A percentile compares a stretch with the other conserved stretches of the same genome.
phyloP scores from a whole-genome alignment of 2,888 invertebrate species.

The Drosophila anomalata region DNA sequence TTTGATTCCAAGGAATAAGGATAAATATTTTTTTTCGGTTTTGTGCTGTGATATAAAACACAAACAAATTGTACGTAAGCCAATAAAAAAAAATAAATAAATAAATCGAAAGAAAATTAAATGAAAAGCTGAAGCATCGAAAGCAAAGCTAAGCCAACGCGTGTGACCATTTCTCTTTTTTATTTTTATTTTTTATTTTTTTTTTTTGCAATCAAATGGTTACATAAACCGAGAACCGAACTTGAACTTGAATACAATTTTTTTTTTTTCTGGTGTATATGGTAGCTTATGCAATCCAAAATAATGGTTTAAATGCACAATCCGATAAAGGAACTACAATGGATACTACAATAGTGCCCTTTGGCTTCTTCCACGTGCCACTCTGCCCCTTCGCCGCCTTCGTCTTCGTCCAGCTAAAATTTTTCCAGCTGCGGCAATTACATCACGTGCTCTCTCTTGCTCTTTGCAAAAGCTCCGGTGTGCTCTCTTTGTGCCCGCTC shows the following conservation, averaged over 20 bases:
- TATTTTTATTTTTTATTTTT: constrained; percentile 41
- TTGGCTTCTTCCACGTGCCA: constrained; percentile 29
- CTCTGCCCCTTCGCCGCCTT: not conserved
- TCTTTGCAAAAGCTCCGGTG: constrained; percentile 48
- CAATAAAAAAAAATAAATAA: constrained; percentile 14
- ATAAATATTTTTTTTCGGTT: constrained; percentile 77
- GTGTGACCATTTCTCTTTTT: constrained; percentile 19
- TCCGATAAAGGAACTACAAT: not conserved
- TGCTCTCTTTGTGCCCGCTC: constrained; percentile 22
- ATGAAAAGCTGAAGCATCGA: constrained; percentile 28
- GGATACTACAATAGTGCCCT: not conserved
- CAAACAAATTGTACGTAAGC: constrained; percentile 80
- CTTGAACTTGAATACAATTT: constrained; percentile 27
- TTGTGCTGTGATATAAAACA: constrained; percentile 82
- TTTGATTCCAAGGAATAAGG: constrained; percentile 75
- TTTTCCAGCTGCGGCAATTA: constrained; percentile 54
- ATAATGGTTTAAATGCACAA: constrained; percentile 10
- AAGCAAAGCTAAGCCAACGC: constrained; percentile 25
- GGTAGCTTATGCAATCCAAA: constrained; percentile 65
- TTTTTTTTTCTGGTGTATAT: constrained; percentile 30
- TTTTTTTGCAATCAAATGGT: constrained; percentile 14
- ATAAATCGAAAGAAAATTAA: constrained; percentile 22
- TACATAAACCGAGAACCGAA: constrained; percentile 55
- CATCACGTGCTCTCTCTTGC: constrained; percentile 60
- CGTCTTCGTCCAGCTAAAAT: constrained; percentile 16